Conservation (phyloP, 1,140 invertebrate genomes). For the Mamestra configurata region DNA sequence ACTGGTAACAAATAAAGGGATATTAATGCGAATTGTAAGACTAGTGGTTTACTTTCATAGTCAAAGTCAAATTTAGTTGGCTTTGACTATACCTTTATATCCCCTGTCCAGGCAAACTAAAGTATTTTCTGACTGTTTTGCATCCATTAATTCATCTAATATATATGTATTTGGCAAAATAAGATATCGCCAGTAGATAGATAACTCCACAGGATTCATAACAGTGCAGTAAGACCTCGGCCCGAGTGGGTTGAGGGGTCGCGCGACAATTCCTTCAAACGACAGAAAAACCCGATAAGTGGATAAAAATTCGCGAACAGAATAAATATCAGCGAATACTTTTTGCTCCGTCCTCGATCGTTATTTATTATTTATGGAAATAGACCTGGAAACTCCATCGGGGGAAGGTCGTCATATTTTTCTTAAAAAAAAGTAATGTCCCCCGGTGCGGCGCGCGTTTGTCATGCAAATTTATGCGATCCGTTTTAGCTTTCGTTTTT, state of each 20-base stretch:
- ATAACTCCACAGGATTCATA: background rate
- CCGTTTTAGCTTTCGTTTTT: conserved; percentile 81
- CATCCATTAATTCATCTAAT: no score
- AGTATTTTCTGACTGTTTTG: no score
- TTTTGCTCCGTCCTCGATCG: conserved; percentile 80
- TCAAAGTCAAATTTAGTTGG: no score
- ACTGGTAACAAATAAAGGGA: no score
- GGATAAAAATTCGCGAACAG: conserved; percentile 82
- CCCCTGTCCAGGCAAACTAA: no score
- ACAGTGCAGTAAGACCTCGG: background rate
- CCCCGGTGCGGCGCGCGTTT: conserved; percentile 74
- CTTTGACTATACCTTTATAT: no score
- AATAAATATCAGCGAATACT: conserved; percentile 83
- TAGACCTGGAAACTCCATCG: conserved; percentile 82
- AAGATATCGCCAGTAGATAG: no score
- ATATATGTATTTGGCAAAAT: no score
- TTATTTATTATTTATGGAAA: conserved; percentile 87
- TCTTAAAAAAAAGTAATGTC: conserved; percentile 84
- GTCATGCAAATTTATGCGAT: conserved; percentile 86
- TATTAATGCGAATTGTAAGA: no score
- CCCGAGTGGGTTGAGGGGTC: background rate
- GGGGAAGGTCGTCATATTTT: conserved; percentile 84
- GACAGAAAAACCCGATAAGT: conserved; percentile 75
- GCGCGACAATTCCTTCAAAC: conserved; percentile 46
- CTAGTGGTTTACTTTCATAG: no score